These are phyloP conservation scores for Liasis olivaceus DNA, from an alignment of 2,797 vertebrate species.

Conservation along the genomic window DNA sequence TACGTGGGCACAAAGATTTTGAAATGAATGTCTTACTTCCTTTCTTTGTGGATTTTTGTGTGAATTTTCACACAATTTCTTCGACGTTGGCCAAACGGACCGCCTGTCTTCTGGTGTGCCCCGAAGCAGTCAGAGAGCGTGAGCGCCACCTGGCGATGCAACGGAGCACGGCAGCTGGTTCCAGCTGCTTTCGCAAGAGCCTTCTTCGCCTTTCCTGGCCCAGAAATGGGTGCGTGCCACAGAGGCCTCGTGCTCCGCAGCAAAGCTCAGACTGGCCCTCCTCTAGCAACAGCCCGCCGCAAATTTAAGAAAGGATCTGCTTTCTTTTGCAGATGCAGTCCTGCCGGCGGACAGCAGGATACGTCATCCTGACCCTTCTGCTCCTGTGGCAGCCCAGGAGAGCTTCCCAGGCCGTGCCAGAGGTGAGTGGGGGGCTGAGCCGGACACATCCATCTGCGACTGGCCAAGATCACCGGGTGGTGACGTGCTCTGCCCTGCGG, in stretches of 20 bases:
- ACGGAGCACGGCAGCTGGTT: background rate
- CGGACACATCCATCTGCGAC: rapidly evolving
- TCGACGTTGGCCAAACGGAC: background rate
- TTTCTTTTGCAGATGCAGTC: slow-evolving; percentile 83
- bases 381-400: slow-evolving; percentile 69
- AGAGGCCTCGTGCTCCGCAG: background rate
- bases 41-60: background rate
- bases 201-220: background rate
- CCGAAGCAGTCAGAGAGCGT: background rate
- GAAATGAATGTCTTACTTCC: background rate
- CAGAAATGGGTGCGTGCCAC: background rate
- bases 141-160: background rate
- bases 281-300: background rate
- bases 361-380: slow-evolving; percentile 75
- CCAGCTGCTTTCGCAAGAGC: background rate
- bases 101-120: background rate
- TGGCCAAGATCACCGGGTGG: background rate
- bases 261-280: background rate
- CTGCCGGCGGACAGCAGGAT: slow-evolving; percentile 67
- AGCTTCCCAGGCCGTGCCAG: slow-evolving; percentile 57
- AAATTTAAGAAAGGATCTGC: background rate
- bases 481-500: no score
- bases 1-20: background rate
- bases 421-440: slow-evolving; percentile 70
- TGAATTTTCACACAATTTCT: background rate